Conservation (phyloP, 2,797 vertebrate species). For the Clarias fuscus region DNA sequence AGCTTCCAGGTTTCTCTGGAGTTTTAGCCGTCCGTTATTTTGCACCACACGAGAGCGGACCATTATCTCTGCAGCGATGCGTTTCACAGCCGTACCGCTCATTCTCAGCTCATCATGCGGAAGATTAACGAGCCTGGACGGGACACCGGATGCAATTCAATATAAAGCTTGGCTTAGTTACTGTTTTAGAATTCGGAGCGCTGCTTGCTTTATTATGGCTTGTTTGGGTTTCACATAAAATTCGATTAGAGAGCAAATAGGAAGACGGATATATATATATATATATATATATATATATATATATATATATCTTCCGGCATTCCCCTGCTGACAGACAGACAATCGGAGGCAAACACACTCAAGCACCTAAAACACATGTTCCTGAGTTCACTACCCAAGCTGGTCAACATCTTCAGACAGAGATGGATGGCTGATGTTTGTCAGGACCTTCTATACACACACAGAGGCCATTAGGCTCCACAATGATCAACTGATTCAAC, state of each 20-base stretch:
- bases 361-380: conserved; percentile 52
- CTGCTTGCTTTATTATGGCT: not conserved
- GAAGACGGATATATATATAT: not conserved
- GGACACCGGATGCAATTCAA: conserved; percentile 17
- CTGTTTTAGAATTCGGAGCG: not conserved
- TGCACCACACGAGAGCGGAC: not conserved
- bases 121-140: conserved; percentile 15
- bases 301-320: not conserved
- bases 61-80: conserved; percentile 22
- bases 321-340: conserved; percentile 7
- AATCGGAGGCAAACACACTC: conserved; percentile 44
- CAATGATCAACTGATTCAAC: conserved; percentile 22
- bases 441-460: conserved; percentile 41
- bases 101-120: conserved; percentile 18
- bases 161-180: conserved; percentile 20
- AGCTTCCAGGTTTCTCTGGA: conserved; percentile 42
- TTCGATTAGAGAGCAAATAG: conserved; percentile 4
- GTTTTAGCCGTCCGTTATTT: conserved; percentile 8
- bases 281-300: no score
- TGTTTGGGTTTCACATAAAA: conserved; percentile 7
- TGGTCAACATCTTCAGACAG: conserved; percentile 50
- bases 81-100: conserved; percentile 29
- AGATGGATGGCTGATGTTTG: conserved; percentile 52
- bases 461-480: conserved; percentile 29
- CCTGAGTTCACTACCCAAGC: conserved; percentile 23